Evolutionary conservation across 92 coral and sea anemone species (phyloP), one percentile per base, ranked within the genome.

Genomic region (Montipora capitata): DNA sequence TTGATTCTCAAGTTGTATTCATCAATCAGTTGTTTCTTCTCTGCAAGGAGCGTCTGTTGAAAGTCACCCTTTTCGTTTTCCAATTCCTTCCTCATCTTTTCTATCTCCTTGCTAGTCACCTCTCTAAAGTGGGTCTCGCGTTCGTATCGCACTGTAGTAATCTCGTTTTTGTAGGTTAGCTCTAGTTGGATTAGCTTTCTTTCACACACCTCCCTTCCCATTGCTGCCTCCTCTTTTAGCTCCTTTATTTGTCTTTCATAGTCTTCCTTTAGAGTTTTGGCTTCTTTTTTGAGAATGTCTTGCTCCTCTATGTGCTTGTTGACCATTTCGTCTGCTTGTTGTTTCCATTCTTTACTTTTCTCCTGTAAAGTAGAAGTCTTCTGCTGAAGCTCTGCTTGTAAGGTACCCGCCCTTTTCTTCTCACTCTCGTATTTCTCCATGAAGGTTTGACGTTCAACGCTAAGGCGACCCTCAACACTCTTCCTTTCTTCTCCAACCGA

Each of bases 21-120:
- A 16, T 82, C 87, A 12, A 82, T 71, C 10, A 82, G 45, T 10
- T 71, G 79, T 43, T 58, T 82, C 71, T 82, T 82, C 20, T 82
- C 79, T n/a, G 9, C 41, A 3, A 74, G 43, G 56, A 74, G 40
- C 56, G 59, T 3, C 69, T 76, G 84, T 48, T 93, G 90, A 15
- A 89, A 43, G 58, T 93, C 86, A 41, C 64, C 71, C 59, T 76
- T 93, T 68, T 89, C 91, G 35, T 86, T 85, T 64, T 89, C 89
- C 10, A 85, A 71, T 82, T 81, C 84, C 69, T 87, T 86, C 62
- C 41, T 77, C n/a, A 42, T 71, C 42, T 51, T 70, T 68, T 75
- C 87, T 72, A 67, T 74, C 69, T 82, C 86, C 35, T 72, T 87
- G 54, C 62, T 80, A 10, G 72, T 71, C 45, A 81, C 83, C 38